A percentile compares a stretch with the other conserved stretches of the same genome.
Evolutionary conservation across 1,140 invertebrate genomes (phyloP).

Genomic region (Brachionus koreanus): DNA sequence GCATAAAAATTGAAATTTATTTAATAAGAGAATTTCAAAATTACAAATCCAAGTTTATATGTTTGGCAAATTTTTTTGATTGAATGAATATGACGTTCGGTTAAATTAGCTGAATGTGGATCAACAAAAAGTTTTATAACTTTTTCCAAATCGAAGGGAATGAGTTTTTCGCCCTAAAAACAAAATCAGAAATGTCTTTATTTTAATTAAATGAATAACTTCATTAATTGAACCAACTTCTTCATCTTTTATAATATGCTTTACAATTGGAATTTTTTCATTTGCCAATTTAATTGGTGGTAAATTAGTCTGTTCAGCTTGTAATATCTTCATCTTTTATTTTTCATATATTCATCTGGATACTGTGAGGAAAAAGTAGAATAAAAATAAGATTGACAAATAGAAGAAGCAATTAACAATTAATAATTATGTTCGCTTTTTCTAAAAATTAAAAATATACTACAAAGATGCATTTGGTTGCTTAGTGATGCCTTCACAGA

Average conservation of each 20-base stretch:
- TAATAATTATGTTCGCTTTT: neutral
- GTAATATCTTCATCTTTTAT: neutral
- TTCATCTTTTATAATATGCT: conserved; percentile 56
- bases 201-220: conserved; percentile 46
- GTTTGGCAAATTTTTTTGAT: conserved; percentile 53
- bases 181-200: neutral
- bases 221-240: conserved; percentile 51
- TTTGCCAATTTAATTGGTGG: conserved; percentile 31
- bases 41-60: conserved; percentile 57
- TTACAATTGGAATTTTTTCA: conserved; percentile 51
- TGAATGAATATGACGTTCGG: conserved; percentile 56
- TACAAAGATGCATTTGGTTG: neutral
- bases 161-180: neutral
- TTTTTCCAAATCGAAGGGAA: conserved; percentile 54
- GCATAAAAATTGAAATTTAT: neutral
- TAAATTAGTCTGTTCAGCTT: neutral
- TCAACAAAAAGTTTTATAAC: conserved; percentile 57
- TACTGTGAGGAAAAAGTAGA: neutral
- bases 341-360: neutral
- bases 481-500: neutral
- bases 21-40: conserved; percentile 46
- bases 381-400: neutral
- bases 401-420: neutral
- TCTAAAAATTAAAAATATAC: neutral
- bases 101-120: conserved; percentile 56